phyloP scores from a whole-genome alignment of 2,113 vertebrate genomes.

The Formicarius rufipectus region DNA sequence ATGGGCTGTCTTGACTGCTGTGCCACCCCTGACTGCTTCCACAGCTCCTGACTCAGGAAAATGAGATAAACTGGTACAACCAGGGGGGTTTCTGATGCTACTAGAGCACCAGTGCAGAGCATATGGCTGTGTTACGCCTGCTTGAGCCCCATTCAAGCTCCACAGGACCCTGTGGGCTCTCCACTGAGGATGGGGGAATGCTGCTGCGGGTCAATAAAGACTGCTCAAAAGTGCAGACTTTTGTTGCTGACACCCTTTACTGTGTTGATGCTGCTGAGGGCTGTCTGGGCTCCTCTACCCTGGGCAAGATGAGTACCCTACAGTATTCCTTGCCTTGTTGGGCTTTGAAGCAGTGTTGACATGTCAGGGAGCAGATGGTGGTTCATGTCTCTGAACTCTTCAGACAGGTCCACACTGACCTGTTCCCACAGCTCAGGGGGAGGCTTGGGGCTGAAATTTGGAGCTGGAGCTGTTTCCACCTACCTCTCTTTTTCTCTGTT shows the following conservation, averaged over 20 bases:
- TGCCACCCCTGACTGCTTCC: background rate
- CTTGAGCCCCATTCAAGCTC: background rate
- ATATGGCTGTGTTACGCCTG: background rate
- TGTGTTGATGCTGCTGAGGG: background rate
- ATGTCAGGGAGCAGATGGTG: background rate
- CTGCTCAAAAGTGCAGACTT: background rate
- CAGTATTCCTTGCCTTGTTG: background rate
- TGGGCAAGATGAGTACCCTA: background rate
- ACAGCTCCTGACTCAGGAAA: background rate
- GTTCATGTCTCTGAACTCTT: background rate
- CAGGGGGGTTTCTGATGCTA: background rate
- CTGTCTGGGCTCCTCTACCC: background rate
- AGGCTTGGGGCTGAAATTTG: background rate
- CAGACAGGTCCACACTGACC: background rate
- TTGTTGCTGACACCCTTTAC: background rate
- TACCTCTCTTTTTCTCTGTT: background rate
- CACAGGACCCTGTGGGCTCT: background rate
- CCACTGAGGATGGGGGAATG: background rate
- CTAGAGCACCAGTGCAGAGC: background rate
- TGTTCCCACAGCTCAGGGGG: background rate
- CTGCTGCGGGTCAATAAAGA: background rate
- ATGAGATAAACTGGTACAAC: background rate
- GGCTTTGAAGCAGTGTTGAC: slow-evolving; percentile 5
- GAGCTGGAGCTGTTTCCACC: background rate
- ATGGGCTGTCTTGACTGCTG: background rate